These are phyloP conservation scores for Phengaris alcon DNA, from an alignment of 2,888 invertebrate genomes.

Conservation along the genomic window DNA sequence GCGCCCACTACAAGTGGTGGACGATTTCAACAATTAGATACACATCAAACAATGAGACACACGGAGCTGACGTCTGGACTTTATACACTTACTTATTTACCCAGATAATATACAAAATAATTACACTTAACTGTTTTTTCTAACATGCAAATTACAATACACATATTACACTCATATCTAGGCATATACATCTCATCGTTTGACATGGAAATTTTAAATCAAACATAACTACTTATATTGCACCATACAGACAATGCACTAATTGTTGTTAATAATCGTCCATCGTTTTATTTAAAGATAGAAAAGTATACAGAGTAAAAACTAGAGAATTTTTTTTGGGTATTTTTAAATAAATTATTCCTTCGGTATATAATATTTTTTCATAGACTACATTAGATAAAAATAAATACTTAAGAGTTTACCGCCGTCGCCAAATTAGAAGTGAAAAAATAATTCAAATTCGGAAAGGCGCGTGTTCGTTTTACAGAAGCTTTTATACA, in stretches of 20 bases:
- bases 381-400: neutral
- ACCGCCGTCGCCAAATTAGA: neutral
- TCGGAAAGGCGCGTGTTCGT: slow-evolving; percentile 5
- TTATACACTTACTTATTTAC: neutral
- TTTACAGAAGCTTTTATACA: slow-evolving; percentile 8
- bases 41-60: slow-evolving; percentile 7
- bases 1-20: slow-evolving; percentile 22
- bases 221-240: slow-evolving; percentile 1
- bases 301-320: slow-evolving; percentile 27
- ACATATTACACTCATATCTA: neutral
- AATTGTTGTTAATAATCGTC: slow-evolving; percentile 19
- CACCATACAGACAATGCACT: slow-evolving; percentile 1
- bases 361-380: slow-evolving; percentile 10
- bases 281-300: slow-evolving; percentile 20
- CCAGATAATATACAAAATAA: neutral
- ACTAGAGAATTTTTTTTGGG: slow-evolving; percentile 23
- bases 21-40: slow-evolving; percentile 7
- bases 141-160: neutral
- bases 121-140: neutral
- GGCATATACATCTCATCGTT: neutral
- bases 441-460: neutral
- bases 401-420: slow-evolving; percentile 23
- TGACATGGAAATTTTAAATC: neutral
- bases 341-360: slow-evolving; percentile 26
- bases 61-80: neutral